Percentiles rank a stretch among this genome's conserved stretches.
These are phyloP conservation scores for Falcunculus frontatus DNA, from an alignment of 2,113 vertebrate genomes.

Conservation along the genomic window DNA sequence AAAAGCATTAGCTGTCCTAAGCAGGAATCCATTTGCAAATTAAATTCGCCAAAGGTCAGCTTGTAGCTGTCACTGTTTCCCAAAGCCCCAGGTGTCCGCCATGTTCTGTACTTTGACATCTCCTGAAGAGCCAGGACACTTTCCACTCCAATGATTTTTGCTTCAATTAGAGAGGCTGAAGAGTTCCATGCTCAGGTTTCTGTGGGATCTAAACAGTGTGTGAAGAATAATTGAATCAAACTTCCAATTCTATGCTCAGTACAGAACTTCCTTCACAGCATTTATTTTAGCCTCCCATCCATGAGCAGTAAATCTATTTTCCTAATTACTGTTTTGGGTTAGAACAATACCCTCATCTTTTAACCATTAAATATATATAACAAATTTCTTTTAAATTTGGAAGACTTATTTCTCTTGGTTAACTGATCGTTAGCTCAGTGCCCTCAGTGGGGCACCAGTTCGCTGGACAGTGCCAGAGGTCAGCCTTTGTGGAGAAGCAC, in stretches of 20 bases:
- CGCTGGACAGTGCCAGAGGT: rapidly evolving
- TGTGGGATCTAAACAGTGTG: slow-evolving; percentile 21
- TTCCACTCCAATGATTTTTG: slow-evolving; percentile 80
- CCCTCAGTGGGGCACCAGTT: background rate
- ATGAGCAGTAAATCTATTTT: slow-evolving; percentile 36
- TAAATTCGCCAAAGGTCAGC: slow-evolving; percentile 80
- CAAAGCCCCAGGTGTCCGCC: slow-evolving; percentile 33
- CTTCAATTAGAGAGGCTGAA: slow-evolving; percentile 79
- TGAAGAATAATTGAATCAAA: slow-evolving; percentile 68
- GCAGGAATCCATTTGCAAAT: slow-evolving; percentile 85
- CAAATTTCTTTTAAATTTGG: background rate
- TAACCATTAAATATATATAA: background rate
- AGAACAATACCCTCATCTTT: background rate
- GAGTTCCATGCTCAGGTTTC: slow-evolving; percentile 49
- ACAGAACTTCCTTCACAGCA: slow-evolving; percentile 20
- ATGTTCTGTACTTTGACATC: slow-evolving; percentile 54
- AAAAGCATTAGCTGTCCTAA: slow-evolving; percentile 82
- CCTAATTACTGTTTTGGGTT: slow-evolving; percentile 18
- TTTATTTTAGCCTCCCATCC: slow-evolving; percentile 31
- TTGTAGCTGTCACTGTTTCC: slow-evolving; percentile 71
- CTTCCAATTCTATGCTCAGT: slow-evolving; percentile 11
- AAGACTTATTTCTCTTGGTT: background rate
- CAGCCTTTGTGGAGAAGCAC: background rate
- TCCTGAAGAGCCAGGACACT: slow-evolving; percentile 74
- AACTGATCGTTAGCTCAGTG: background rate